phyloP scores from a whole-genome alignment of 2,888 invertebrate species.

The Harpalus rufipes region DNA sequence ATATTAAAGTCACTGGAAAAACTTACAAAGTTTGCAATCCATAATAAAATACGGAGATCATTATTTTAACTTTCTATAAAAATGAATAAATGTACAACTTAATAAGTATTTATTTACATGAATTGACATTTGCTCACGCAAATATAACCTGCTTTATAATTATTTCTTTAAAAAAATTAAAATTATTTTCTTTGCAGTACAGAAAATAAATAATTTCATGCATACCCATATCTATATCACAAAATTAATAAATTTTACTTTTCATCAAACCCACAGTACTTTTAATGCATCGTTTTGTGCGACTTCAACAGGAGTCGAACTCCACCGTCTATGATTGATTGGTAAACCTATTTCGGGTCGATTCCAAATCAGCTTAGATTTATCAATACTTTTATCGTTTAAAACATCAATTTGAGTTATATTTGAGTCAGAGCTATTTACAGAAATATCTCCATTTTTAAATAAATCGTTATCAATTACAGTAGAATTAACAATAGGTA shows the following conservation, averaged over 20 bases:
- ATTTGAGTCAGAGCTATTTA: constrained; percentile 65
- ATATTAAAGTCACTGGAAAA: too few relatives aligned
- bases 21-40: too few relatives aligned
- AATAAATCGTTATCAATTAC: constrained; percentile 72
- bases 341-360: constrained; percentile 63
- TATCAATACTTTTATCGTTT: constrained; percentile 43
- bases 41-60: not conserved
- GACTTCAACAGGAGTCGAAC: constrained; percentile 73
- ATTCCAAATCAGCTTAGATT: constrained; percentile 65
- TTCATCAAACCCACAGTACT: constrained; percentile 74
- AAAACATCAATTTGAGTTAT: constrained; percentile 62
- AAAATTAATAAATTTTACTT: constrained; percentile 22
- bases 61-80: not conserved
- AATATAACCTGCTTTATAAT: constrained; percentile 32
- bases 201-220: constrained; percentile 53
- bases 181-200: constrained; percentile 50
- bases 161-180: constrained; percentile 5
- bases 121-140: constrained; percentile 36
- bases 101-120: constrained; percentile 37
- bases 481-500: constrained; percentile 79
- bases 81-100: constrained; percentile 4
- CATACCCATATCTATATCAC: constrained; percentile 48
- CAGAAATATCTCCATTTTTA: constrained; percentile 68
- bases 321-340: constrained; percentile 74
- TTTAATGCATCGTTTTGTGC: constrained; percentile 70